These are phyloP conservation scores for Sericinus montela DNA, from an alignment of 2,888 invertebrate genomes.

Conservation along the genomic window DNA sequence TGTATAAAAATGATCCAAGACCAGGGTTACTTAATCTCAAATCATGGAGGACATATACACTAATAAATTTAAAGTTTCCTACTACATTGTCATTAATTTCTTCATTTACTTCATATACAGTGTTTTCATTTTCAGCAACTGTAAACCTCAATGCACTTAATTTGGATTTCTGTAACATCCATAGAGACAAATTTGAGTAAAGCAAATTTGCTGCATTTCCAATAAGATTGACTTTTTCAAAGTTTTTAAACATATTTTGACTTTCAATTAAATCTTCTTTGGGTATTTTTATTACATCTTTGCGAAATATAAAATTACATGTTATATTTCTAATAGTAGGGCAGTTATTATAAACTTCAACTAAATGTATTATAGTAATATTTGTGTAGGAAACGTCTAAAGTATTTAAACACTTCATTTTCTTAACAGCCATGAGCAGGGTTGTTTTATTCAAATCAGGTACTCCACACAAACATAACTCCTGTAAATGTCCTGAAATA, in stretches of 20 bases:
- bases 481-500: constrained; percentile 41
- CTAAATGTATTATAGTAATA: constrained; percentile 46
- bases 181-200: constrained; percentile 34
- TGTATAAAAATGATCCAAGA: constrained; percentile 26
- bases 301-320: constrained; percentile 46
- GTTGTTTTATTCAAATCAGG: constrained; percentile 42
- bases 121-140: constrained; percentile 31
- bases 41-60: constrained; percentile 8
- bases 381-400: constrained; percentile 58
- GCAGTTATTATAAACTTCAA: constrained; percentile 44
- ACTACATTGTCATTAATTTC: constrained; percentile 13
- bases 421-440: constrained; percentile 41
- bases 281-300: constrained; percentile 10
- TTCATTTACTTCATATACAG: constrained; percentile 21
- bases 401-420: constrained; percentile 41
- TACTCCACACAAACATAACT: constrained; percentile 49
- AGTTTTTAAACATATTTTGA: constrained; percentile 46
- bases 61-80: constrained; percentile 27
- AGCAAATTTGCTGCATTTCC: constrained; percentile 43
- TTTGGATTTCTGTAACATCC: constrained; percentile 38
- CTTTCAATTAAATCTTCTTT: constrained; percentile 21
- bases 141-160: constrained; percentile 44
- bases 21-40: constrained; percentile 1
- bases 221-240: constrained; percentile 54
- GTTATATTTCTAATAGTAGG: constrained; percentile 49